Evolutionary conservation across 2,113 vertebrate species (phyloP).

Genomic region (Terrapene triunguis): DNA sequence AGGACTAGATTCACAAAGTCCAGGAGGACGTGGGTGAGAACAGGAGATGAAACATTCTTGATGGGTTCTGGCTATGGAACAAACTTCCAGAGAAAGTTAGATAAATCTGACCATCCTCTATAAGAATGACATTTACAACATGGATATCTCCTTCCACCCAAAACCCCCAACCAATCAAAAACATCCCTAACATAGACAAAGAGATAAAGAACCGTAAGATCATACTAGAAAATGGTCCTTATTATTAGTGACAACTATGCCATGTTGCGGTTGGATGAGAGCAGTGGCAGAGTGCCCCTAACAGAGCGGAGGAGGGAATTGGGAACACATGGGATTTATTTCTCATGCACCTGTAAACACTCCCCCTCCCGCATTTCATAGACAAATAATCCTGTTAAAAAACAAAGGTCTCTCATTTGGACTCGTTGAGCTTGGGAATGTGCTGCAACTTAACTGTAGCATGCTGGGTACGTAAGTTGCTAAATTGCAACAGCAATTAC

Average conservation of each 20-base stretch:
- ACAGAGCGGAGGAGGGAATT: neutral
- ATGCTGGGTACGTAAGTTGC: neutral
- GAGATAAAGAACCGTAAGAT: no score
- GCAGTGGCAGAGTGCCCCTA: neutral
- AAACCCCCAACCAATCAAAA: no score
- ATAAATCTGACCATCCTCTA: neutral
- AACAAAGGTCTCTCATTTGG: neutral
- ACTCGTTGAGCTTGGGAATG: neutral
- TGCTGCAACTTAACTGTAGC: neutral
- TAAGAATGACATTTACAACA: neutral
- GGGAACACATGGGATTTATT: neutral
- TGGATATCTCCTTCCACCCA: no score
- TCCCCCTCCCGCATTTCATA: neutral
- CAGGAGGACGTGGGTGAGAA: neutral
- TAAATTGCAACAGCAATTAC: neutral
- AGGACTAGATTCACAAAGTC: neutral
- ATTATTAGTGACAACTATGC: neutral
- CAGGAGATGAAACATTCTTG: neutral
- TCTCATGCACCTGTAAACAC: neutral
- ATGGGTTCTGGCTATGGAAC: neutral
- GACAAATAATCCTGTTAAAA: neutral
- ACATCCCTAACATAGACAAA: no score
- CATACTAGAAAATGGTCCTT: no score
- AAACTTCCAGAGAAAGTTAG: neutral
- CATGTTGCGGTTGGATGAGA: neutral